Evolutionary conservation across 1,140 invertebrate species (phyloP).

Genomic region (Pseudomyrmex flavicornis): DNA sequence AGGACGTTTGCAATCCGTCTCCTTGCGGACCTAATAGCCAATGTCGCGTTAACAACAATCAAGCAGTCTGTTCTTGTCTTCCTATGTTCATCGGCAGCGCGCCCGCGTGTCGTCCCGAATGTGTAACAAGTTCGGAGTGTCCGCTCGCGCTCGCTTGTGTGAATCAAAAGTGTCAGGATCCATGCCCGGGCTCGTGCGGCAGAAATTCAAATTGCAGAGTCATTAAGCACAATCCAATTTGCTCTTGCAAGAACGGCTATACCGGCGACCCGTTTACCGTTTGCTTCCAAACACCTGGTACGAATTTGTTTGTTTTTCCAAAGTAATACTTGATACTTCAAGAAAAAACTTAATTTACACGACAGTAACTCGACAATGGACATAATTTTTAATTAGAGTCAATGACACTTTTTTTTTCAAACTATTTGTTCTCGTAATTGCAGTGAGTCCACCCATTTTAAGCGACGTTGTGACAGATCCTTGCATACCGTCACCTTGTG

Average conservation of each 20-base stretch:
- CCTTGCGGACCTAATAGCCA: slow-evolving; percentile 93
- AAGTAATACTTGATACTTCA: neutral
- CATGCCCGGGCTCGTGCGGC: slow-evolving; percentile 92
- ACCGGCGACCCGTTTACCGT: slow-evolving; percentile 91
- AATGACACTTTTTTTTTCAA: neutral
- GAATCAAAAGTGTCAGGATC: slow-evolving; percentile 90
- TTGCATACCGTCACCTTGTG: slow-evolving; percentile 90
- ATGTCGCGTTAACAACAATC: slow-evolving; percentile 90
- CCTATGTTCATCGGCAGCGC: slow-evolving; percentile 89
- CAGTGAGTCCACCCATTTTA: slow-evolving; percentile 44
- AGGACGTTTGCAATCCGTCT: slow-evolving; percentile 89
- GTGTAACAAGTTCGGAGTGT: slow-evolving; percentile 91
- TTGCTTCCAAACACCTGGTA: slow-evolving; percentile 82
- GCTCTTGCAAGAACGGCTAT: slow-evolving; percentile 89
- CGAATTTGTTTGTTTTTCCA: neutral
- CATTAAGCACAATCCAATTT: slow-evolving; percentile 90
- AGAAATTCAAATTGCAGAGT: slow-evolving; percentile 89
- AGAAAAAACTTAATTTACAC: neutral
- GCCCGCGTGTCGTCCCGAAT: slow-evolving; percentile 92
- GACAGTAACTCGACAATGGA: no score
- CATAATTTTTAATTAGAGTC: no score
- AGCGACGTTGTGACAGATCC: slow-evolving; percentile 81
- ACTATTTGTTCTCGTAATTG: slow-evolving; percentile 3
- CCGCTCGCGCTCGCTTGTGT: slow-evolving; percentile 90
- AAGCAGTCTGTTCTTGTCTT: slow-evolving; percentile 89